Base-by-base conservation (phyloP, 2,888 invertebrate species). In the Eristalinus aeneus region DNA sequence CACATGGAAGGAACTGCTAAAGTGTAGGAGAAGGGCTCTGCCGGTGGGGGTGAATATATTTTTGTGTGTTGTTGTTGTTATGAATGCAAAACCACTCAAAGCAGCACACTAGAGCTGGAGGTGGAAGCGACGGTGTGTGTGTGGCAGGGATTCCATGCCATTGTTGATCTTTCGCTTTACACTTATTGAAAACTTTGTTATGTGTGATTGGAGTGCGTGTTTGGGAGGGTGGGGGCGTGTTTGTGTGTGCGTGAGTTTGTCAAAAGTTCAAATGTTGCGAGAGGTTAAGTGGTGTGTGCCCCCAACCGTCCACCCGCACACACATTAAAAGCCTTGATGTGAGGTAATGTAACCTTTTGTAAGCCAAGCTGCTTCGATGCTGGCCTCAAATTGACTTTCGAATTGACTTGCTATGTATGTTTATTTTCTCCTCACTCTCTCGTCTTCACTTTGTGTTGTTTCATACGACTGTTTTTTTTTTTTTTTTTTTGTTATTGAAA, bases 181-280 rank as follows among this genome's bases (percentile, higher is more conserved):
- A 65, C 64, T 69, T 64, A 77, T 77, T 71, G 69, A 71, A 46
- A 77, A 78, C 64, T 77, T 77, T 72, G 72, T 46, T 54, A 56
- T 69, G 22, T 65, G 74, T 65, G 73, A 83, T 78, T 82, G 67
- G 34, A 68, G 71, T 58, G 84, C 65, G 84, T 64, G 60, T n/a
- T n/a, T n/a, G n/a, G n/a, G n/a, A 60, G 34, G 58, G 64, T 20
- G 36, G n/a, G 2, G 60, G 46, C 1, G 20, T 53, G 32, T 39
- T 16, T 46, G 34, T 20, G 53, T 27, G 69, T 63, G 64, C 76
- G 81, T 63, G 64, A 76, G 81, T 71, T 82, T 12, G 36, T 39
- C 39, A 63, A 82, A 73, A 82, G 82, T 77, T 82, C 77, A 82
- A 77, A 82, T 77, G 67, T 77, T 77, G 56, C 65, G 39, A 77